Base-by-base conservation (phyloP, 2,888 invertebrate species). In the Coleophora deauratella region DNA sequence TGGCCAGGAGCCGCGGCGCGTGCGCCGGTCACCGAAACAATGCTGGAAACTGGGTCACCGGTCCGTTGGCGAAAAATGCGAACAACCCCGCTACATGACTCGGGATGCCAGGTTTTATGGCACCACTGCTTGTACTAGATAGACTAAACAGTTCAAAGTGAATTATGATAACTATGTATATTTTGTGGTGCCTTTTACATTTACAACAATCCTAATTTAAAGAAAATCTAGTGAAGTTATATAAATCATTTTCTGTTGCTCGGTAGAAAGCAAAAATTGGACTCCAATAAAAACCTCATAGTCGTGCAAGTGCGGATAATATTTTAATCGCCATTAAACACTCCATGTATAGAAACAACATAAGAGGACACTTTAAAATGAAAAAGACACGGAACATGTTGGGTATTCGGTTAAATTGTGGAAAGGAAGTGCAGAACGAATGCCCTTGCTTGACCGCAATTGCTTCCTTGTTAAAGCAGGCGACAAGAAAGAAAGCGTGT, bases 1-100 rank as follows among this genome's bases (percentile, higher is more conserved):
- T 82, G 82, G 82, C 82, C 69, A 70, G 55, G 71, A 77, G 78
- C 81, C 80, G 65, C 71, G 69, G 21, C 21, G 31, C 31, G n/a
- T 10, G 31, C 57, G 58, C 66, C 63, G 58, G 55, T 59, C 59
- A 55, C 64, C 65, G 60, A 59, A 74, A 77, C 79, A 78, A 81
- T 79, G 71, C 72, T 66, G 69, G 70, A 76, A 82, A 81, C 63
- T 82, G 65, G 82, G 82, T 82, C 82, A 77, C 60, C 69, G 61
- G 58, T 70, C 69, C 76, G 76, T 76, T 78, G 77, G 78, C 75
- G 72, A 76, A 71, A 74, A 74, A 75, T 72, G 68, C 60, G 64
- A 69, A 59, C 60, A 57, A 55, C 56, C 50, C 49, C 42, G 47
- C 45, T 35, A 48, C 40, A 37, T 21, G 52, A 42, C 40, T 45